Evolutionary conservation across 2,888 invertebrate genomes (phyloP).

Genomic region (Drosophila meridionalis): DNA sequence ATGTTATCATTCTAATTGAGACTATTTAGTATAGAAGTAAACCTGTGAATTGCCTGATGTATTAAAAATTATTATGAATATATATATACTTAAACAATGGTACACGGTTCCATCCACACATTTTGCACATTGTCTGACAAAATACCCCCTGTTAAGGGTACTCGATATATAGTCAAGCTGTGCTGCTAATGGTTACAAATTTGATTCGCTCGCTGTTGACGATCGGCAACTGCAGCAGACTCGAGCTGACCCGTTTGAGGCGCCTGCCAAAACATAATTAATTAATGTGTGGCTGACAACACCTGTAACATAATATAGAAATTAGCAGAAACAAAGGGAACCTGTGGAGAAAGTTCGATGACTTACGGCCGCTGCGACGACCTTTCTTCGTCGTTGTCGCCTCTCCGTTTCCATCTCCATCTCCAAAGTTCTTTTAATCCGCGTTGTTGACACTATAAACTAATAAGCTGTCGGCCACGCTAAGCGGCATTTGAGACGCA

Average conservation of each 20-base stretch:
- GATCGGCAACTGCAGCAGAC: conserved; percentile 34
- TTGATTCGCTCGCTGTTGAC: conserved; percentile 3
- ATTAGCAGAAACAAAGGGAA: conserved; percentile 59
- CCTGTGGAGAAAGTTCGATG: conserved; percentile 77
- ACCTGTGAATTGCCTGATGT: not conserved
- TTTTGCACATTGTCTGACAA: not conserved
- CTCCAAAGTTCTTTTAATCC: conserved; percentile 52
- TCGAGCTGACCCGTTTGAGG: conserved; percentile 23
- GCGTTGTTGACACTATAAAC: conserved; percentile 77
- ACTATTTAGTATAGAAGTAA: not conserved
- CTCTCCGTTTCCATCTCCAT: not conserved
- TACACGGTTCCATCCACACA: no score
- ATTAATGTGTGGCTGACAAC: conserved; percentile 48
- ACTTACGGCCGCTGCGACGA: conserved; percentile 60
- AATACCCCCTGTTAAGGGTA: not conserved
- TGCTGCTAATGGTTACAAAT: conserved; percentile 29
- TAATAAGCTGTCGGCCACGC: conserved; percentile 65
- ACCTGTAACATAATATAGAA: conserved; percentile 74
- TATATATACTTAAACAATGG: not conserved
- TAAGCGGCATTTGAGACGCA: conserved; percentile 15
- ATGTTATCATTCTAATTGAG: not conserved
- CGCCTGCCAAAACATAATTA: conserved; percentile 53
- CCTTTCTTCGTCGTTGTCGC: conserved; percentile 60
- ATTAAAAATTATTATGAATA: not conserved
- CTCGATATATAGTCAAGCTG: not conserved